Percentiles rank a stretch among this genome's conserved stretches.
Evolutionary conservation across 2,797 vertebrate genomes (phyloP).

Genomic region (Otolemur crassicaudatus): DNA sequence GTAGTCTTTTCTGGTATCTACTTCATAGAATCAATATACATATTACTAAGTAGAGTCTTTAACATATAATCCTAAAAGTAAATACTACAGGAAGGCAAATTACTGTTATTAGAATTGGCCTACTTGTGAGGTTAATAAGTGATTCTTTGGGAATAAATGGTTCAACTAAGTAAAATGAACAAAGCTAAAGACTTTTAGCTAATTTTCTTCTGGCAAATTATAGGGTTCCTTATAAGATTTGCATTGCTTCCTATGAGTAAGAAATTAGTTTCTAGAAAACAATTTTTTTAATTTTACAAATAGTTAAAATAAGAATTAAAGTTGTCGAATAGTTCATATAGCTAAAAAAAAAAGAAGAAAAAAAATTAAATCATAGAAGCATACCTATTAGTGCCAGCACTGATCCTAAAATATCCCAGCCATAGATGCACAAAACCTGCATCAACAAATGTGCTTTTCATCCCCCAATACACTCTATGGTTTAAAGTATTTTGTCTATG

Average conservation of each 20-base stretch:
- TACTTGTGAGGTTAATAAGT: constrained; percentile 4
- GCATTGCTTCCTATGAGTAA: neutral
- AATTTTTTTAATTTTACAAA: constrained; percentile 14
- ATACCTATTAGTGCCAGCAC: neutral
- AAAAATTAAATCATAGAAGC: neutral
- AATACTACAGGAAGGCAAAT: constrained; percentile 34
- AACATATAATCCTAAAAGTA: constrained; percentile 25
- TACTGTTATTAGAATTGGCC: constrained; percentile 41
- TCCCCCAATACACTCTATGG: neutral
- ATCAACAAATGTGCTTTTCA: neutral
- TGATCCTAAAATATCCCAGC: neutral
- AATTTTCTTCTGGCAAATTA: constrained; percentile 47
- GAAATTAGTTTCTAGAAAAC: constrained; percentile 44
- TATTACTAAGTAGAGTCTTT: neutral
- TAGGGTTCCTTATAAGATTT: constrained; percentile 15
- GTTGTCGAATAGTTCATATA: neutral
- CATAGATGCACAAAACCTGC: neutral
- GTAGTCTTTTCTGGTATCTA: neutral
- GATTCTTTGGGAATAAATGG: constrained; percentile 37
- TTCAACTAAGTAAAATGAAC: neutral
- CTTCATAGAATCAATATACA: neutral
- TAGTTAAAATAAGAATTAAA: constrained; percentile 22
- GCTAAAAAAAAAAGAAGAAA: neutral
- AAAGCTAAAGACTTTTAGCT: neutral
- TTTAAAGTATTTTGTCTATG: constrained; percentile 13